Percentiles rank a stretch among this genome's conserved stretches.
Conservation (phyloP, 2,113 vertebrate genomes). For the Pterocles orientalis region DNA sequence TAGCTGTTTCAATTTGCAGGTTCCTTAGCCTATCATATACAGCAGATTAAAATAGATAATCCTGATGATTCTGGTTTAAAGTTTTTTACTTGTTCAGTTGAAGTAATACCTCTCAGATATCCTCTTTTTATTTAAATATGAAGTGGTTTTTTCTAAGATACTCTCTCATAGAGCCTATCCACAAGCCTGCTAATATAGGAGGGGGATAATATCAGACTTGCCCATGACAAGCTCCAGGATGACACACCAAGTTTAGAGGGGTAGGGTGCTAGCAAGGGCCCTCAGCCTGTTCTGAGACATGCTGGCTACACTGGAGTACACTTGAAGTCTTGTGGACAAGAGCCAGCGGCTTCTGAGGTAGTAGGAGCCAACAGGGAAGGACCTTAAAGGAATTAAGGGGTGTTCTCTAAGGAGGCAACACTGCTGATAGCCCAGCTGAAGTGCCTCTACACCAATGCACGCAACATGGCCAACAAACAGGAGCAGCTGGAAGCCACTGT, state of each 20-base stretch:
- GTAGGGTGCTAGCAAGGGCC: no score
- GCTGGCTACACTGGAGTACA: no score
- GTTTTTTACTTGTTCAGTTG: not conserved
- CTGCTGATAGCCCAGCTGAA: not conserved
- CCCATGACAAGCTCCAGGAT: no score
- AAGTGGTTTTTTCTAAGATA: not conserved
- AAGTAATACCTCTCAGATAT: not conserved
- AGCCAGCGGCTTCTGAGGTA: not conserved
- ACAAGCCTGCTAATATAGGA: not conserved
- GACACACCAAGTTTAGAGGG: no score
- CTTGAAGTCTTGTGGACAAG: not conserved
- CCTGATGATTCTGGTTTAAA: not conserved
- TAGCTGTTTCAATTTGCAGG: not conserved
- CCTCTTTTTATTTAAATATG: not conserved
- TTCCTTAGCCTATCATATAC: not conserved
- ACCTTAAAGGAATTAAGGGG: not conserved
- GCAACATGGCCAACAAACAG: not conserved
- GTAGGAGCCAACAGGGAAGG: not conserved
- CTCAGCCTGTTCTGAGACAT: no score
- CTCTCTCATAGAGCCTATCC: not conserved
- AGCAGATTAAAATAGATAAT: not conserved
- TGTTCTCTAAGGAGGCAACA: not conserved
- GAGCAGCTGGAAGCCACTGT: not conserved
- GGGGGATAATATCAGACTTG: no score
- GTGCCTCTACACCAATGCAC: not conserved